Conservation (phyloP, 30 jellyfish, hydroid and myxozoan genomes). For the Hydractinia symbiolongicarpus region DNA sequence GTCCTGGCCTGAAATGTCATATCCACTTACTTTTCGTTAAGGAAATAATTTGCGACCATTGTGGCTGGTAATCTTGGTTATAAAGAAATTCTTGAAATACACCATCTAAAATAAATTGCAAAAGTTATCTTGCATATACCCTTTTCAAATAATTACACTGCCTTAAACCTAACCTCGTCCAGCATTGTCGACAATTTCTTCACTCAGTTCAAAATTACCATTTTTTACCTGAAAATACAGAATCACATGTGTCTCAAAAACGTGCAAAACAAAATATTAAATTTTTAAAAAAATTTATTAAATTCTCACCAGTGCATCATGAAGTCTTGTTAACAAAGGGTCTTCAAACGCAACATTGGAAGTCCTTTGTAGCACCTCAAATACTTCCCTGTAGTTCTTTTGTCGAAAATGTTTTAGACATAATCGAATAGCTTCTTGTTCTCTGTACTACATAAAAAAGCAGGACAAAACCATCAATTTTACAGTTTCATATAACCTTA, state of each 20-base stretch:
- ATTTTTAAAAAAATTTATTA: not conserved
- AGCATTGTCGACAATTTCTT: conserved; percentile 41
- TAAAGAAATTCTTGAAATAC: too few species aligned
- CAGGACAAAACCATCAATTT: not conserved
- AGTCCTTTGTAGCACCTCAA: conserved; percentile 71
- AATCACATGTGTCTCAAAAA: not conserved
- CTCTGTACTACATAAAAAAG: conserved; percentile 55
- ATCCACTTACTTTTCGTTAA: too few species aligned
- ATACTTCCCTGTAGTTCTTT: conserved; percentile 83
- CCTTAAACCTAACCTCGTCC: conserved; percentile 10
- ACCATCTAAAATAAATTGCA: too few species aligned
- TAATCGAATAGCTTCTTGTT: conserved; percentile 94
- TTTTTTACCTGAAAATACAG: conserved; percentile 43
- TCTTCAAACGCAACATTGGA: conserved; percentile 66
- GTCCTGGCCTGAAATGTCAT: too few species aligned
- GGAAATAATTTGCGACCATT: too few species aligned
- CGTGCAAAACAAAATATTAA: not conserved
- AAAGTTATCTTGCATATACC: too few species aligned
- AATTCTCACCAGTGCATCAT: conserved; percentile 48
- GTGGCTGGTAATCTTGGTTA: too few species aligned
- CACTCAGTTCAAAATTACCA: conserved; percentile 67
- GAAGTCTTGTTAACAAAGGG: conserved; percentile 81
- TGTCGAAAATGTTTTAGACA: conserved; percentile 91
- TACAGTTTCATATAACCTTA: too few species aligned
- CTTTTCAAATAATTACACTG: too few species aligned